Evolutionary conservation across 2,113 vertebrate species (phyloP), one percentile per base, ranked within the genome.

Genomic region (Psephotus haematonotus): DNA sequence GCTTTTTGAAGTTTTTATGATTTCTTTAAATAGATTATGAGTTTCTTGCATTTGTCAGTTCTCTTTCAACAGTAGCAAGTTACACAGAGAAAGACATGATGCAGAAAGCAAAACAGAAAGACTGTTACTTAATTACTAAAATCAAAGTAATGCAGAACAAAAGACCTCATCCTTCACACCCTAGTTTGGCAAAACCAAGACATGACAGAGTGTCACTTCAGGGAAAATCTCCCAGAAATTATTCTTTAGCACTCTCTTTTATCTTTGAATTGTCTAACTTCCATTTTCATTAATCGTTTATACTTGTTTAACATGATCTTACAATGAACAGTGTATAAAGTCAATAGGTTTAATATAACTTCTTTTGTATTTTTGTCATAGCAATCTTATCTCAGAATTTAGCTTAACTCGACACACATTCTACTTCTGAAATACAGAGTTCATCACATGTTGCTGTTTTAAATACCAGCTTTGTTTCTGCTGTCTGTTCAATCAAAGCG

Each of bases 121-220:
- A 6, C 7, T 20, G 44, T 46, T 52, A 62, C 15, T 41, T 91
- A 76, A 91, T 87, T 71, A 33, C 31, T 64, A 64, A 91, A 94
- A 82, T 90, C 74, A 90, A 84, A 89, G 85, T 72, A 33, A 62
- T 8, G 27, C 29, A 57, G 85, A 95, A 90, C 78, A 95, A 88
- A 96, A 87, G 75, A 33, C 44, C 17, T 93, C 52, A 5, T 9
- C 28, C 33, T 85, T 92, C 50, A 71, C 17, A 2, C 7, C 8
- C 18, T 37, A 43, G 13, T 17, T 9, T 52, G 63, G 52, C 65
- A 94, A 65, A 69, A 92, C n/a, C 31, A 64, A 85, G 57, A 65
- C 33, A 28, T 10, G 14, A 18, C 29, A 22, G 41, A 65, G 16
- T 60, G 74, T 88, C 88, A 92, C 28, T 64, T 65, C 13, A 64